These are phyloP conservation scores for Diploptera punctata DNA, from an alignment of 2,888 invertebrate genomes.

Conservation along the genomic window DNA sequence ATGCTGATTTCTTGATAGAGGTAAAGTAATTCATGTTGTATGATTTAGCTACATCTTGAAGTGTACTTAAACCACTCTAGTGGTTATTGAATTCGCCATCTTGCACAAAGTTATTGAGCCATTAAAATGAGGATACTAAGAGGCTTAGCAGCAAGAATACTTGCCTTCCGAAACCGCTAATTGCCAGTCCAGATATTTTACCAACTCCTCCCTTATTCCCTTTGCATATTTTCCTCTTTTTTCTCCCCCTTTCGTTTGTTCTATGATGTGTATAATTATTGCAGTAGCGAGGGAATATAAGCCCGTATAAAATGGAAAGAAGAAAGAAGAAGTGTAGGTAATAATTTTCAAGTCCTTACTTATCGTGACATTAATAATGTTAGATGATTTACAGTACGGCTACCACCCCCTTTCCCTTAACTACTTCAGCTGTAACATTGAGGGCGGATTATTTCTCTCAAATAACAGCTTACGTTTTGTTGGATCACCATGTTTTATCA, in stretches of 20 bases:
- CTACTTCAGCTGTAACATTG: not conserved
- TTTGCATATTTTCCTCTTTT: not conserved
- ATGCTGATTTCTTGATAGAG: too few species aligned
- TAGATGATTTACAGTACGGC: not conserved
- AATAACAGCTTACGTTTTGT: constrained; percentile 16
- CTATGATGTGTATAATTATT: not conserved
- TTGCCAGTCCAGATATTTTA: not conserved
- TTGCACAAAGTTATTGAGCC: too few species aligned
- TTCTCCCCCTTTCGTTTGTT: not conserved
- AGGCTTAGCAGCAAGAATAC: not conserved
- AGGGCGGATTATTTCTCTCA: not conserved
- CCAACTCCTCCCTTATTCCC: not conserved
- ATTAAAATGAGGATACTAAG: too few species aligned
- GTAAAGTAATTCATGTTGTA: too few species aligned
- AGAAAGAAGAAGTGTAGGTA: constrained; percentile 1
- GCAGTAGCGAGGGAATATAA: not conserved
- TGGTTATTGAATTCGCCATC: too few species aligned
- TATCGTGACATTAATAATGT: constrained; percentile 16
- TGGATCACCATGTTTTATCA: not conserved
- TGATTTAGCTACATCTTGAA: too few species aligned
- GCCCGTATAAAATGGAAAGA: not conserved
- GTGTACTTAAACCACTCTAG: too few species aligned
- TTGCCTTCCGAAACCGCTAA: not conserved
- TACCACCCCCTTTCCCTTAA: not conserved
- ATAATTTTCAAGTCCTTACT: constrained; percentile 13